phyloP scores from a whole-genome alignment of 1,140 invertebrate species.

The Zaprionus taronus region DNA sequence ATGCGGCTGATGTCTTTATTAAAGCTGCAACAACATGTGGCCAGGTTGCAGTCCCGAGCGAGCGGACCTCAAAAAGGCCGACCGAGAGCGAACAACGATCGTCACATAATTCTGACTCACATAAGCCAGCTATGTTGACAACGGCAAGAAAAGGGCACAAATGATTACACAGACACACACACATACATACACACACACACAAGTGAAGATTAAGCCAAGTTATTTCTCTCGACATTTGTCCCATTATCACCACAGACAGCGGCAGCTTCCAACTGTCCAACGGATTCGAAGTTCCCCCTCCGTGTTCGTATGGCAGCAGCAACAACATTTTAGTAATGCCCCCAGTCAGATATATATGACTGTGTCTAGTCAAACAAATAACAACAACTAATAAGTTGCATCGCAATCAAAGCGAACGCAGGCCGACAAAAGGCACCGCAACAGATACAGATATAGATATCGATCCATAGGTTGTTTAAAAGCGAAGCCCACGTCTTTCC shows the following conservation, averaged over 20 bases:
- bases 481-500: slow-evolving; percentile 41
- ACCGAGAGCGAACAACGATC: slow-evolving; percentile 57
- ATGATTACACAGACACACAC: slow-evolving; percentile 56
- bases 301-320: slow-evolving; percentile 2
- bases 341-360: slow-evolving; percentile 57
- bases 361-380: slow-evolving; percentile 83
- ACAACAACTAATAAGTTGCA: slow-evolving; percentile 82
- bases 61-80: slow-evolving; percentile 67
- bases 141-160: slow-evolving; percentile 70
- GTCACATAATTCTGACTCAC: slow-evolving; percentile 83
- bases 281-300: slow-evolving; percentile 8
- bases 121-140: slow-evolving; percentile 83
- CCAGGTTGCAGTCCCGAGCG: slow-evolving; percentile 25
- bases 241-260: slow-evolving; percentile 80
- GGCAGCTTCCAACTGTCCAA: slow-evolving; percentile 73
- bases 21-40: slow-evolving; percentile 79
- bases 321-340: slow-evolving; percentile 57
- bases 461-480: slow-evolving; percentile 12
- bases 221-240: slow-evolving; percentile 73
- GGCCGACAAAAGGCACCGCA: slow-evolving; percentile 66
- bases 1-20: slow-evolving; percentile 82
- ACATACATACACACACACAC: background rate
- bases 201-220: slow-evolving; percentile 68
- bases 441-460: slow-evolving; percentile 20
- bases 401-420: slow-evolving; percentile 73